A percentile compares a stretch with the other conserved stretches of the same genome.
phyloP scores from a whole-genome alignment of 2,797 vertebrate species.

The Crenichthys baileyi region DNA sequence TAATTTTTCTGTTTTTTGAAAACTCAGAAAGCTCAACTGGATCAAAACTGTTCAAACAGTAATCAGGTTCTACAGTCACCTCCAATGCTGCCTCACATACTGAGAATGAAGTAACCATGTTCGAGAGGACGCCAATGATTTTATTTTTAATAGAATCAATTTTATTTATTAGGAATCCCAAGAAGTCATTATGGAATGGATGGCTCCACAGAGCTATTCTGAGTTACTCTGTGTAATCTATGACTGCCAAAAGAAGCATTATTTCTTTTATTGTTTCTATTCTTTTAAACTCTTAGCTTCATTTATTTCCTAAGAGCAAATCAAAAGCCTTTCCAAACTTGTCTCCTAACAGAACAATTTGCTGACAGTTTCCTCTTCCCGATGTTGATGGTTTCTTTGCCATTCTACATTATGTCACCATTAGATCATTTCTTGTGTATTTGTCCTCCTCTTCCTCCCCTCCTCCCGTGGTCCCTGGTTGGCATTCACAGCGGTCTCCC shows the following conservation, averaged over 20 bases:
- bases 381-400: background rate
- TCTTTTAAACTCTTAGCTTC: slow-evolving; percentile 7
- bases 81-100: too few relatives aligned
- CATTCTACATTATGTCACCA: slow-evolving; percentile 8
- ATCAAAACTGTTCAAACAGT: too few relatives aligned
- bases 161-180: too few relatives aligned
- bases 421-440: slow-evolving; percentile 2
- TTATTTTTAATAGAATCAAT: too few relatives aligned
- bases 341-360: background rate
- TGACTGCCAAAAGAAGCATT: background rate
- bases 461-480: slow-evolving; percentile 27
- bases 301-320: background rate
- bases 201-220: too few relatives aligned
- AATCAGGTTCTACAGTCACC: too few relatives aligned
- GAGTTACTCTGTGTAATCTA: background rate
- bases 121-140: too few relatives aligned
- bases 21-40: too few relatives aligned
- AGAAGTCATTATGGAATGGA: too few relatives aligned
- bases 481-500: slow-evolving; percentile 37
- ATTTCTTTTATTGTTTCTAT: background rate
- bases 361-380: background rate
- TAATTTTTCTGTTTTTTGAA: too few relatives aligned
- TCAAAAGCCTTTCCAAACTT: background rate
- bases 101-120: too few relatives aligned
- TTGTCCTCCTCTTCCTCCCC: background rate